phyloP scores from a whole-genome alignment of 2,888 invertebrate genomes.

The Hermodice carunculata region DNA sequence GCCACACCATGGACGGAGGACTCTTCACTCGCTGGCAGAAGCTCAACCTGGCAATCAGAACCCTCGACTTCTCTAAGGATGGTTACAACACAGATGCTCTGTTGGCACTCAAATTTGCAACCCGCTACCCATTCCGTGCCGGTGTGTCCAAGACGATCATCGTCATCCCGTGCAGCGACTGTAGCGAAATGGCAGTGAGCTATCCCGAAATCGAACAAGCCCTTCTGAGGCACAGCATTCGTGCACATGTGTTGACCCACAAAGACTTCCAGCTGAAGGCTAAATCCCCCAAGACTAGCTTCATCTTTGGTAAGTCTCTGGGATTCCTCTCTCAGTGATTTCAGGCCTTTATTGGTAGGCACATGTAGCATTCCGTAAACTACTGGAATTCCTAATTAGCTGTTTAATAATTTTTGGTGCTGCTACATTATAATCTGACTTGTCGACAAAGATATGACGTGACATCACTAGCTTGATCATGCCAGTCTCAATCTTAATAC shows the following conservation, averaged over 20 bases:
- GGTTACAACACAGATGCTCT: slow-evolving; percentile 55
- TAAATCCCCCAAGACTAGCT: slow-evolving; percentile 26
- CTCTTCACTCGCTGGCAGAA: slow-evolving; percentile 48
- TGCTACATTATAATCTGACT: no score
- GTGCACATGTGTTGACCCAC: slow-evolving; percentile 33
- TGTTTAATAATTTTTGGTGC: no score
- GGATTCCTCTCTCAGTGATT: no score
- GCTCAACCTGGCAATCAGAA: slow-evolving; percentile 22
- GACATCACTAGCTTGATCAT: no score
- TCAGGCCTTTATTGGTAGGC: no score
- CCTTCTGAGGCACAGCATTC: slow-evolving; percentile 30
- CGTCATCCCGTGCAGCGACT: slow-evolving; percentile 84
- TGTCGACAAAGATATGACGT: no score
- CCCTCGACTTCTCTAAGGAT: slow-evolving; percentile 15
- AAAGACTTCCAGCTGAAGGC: slow-evolving; percentile 32
- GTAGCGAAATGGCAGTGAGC: slow-evolving; percentile 71
- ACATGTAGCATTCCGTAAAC: no score
- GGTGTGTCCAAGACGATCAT: slow-evolving; percentile 88
- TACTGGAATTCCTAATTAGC: no score
- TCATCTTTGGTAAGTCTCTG: slow-evolving; percentile 45
- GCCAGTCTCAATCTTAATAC: no score
- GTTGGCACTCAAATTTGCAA: slow-evolving; percentile 76
- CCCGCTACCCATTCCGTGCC: slow-evolving; percentile 82
- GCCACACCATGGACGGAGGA: slow-evolving; percentile 75
- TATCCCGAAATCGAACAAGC: slow-evolving; percentile 31